phyloP scores from a whole-genome alignment of 2,888 invertebrate genomes.

The Thyatira batis region DNA sequence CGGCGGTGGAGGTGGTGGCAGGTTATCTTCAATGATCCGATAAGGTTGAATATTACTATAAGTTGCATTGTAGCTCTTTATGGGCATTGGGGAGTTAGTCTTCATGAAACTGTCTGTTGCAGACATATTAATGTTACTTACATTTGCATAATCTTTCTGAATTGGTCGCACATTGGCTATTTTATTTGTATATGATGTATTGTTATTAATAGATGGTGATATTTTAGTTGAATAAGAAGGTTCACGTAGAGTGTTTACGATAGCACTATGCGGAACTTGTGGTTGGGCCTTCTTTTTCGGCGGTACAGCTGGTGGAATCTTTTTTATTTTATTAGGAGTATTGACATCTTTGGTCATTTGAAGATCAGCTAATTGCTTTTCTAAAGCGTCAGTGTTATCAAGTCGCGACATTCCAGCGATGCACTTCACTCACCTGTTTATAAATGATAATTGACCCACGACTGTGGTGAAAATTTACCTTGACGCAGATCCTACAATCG shows the following conservation, averaged over 20 bases:
- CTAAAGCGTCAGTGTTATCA: conserved; percentile 84
- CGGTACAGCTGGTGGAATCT: conserved; percentile 90
- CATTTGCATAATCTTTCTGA: conserved; percentile 65
- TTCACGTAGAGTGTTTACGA: conserved; percentile 85
- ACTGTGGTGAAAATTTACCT: not conserved
- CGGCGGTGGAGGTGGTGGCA: conserved; percentile 83
- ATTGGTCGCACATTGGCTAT: conserved; percentile 33
- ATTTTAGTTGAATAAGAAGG: conserved; percentile 87
- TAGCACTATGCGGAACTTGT: conserved; percentile 90
- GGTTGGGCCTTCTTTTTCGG: conserved; percentile 88
- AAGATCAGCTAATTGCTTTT: conserved; percentile 87
- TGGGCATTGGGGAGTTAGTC: conserved; percentile 37
- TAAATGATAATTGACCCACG: conserved; percentile 6
- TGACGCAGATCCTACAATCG: not conserved
- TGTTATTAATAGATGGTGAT: conserved; percentile 63
- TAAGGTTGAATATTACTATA: conserved; percentile 82
- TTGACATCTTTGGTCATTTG: conserved; percentile 80
- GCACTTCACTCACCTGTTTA: conserved; percentile 32
- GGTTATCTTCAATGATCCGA: conserved; percentile 71
- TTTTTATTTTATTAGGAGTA: conserved; percentile 67
- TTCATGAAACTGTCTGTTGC: conserved; percentile 38
- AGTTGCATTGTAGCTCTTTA: conserved; percentile 64
- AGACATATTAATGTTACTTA: conserved; percentile 47
- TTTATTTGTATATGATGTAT: conserved; percentile 50
- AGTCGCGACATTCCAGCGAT: conserved; percentile 58